Conservation (phyloP, 2,888 invertebrate species). For the Caenorhabditis becei region DNA sequence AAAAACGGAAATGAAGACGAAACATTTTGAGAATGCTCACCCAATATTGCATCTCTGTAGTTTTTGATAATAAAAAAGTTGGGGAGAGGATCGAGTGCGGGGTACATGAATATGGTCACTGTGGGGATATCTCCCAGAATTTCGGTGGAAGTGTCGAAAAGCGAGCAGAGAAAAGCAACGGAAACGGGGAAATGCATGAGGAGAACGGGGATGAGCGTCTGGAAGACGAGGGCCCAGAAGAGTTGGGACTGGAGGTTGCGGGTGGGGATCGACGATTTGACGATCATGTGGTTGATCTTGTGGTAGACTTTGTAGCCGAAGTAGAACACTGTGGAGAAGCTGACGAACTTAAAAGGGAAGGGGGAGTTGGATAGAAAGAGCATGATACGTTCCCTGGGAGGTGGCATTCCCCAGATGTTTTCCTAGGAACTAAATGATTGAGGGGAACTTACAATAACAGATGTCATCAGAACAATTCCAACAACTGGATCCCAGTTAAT, state of each 20-base stretch:
- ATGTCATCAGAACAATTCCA: too few species aligned
- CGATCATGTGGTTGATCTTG: not conserved
- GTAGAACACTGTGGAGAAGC: conserved; percentile 18
- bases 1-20: too few species aligned
- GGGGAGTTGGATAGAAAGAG: too few species aligned
- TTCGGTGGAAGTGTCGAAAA: not conserved
- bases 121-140: conserved; percentile 13
- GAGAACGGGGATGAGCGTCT: conserved; percentile 12
- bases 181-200: conserved; percentile 17
- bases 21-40: too few species aligned
- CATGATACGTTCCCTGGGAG: too few species aligned
- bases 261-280: conserved; percentile 2
- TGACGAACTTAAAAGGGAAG: too few species aligned
- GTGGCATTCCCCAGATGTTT: too few species aligned
- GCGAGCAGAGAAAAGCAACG: conserved; percentile 3
- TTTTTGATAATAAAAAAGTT: conserved; percentile 18
- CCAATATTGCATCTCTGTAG: conserved; percentile 9
- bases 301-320: conserved; percentile 12
- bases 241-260: conserved; percentile 21
- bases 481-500: too few species aligned
- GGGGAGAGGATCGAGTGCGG: conserved; percentile 16
- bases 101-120: conserved; percentile 12
- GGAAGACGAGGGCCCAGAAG: conserved; percentile 5
- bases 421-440: too few species aligned
- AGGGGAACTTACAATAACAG: too few species aligned